Percentiles rank a stretch among this genome's conserved stretches.
phyloP scores from a whole-genome alignment of 2,113 vertebrate species.

The Platichthys stellatus region DNA sequence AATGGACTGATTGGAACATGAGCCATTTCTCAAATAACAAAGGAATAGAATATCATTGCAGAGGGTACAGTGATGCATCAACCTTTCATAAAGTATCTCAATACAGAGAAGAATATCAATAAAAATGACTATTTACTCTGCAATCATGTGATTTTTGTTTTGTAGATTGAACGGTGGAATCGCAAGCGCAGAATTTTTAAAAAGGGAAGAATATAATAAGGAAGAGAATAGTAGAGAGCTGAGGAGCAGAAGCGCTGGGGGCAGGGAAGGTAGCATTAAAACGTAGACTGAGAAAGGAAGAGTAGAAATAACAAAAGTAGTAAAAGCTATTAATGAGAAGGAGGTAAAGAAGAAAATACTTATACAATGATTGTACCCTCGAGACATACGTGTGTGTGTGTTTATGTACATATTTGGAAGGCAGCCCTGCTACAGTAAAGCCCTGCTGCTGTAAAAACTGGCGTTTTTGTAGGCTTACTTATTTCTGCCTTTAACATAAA shows the following conservation, averaged over 20 bases:
- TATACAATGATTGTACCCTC: slow-evolving; percentile 3
- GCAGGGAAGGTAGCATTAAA: background rate
- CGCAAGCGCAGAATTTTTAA: slow-evolving; percentile 2
- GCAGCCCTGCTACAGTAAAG: too few species aligned
- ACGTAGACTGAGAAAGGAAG: background rate
- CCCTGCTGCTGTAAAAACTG: too few species aligned
- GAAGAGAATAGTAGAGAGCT: background rate
- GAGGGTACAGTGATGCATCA: background rate
- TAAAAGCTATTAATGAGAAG: background rate
- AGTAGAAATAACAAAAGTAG: background rate
- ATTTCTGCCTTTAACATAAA: background rate
- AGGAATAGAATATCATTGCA: too few species aligned
- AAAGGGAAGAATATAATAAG: background rate
- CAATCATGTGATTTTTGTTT: background rate
- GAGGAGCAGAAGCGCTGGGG: background rate
- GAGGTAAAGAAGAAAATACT: background rate
- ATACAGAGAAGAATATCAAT: background rate
- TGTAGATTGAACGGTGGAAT: background rate
- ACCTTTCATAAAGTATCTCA: background rate
- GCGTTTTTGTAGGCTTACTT: background rate
- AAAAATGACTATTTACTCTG: slow-evolving; percentile 6
- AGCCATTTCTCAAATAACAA: background rate
- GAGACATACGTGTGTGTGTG: background rate
- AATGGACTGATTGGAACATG: background rate
- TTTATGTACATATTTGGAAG: background rate